A percentile compares a stretch with the other conserved stretches of the same genome.
phyloP scores from a whole-genome alignment of 2,888 invertebrate species.

The Melipona bicolor region DNA sequence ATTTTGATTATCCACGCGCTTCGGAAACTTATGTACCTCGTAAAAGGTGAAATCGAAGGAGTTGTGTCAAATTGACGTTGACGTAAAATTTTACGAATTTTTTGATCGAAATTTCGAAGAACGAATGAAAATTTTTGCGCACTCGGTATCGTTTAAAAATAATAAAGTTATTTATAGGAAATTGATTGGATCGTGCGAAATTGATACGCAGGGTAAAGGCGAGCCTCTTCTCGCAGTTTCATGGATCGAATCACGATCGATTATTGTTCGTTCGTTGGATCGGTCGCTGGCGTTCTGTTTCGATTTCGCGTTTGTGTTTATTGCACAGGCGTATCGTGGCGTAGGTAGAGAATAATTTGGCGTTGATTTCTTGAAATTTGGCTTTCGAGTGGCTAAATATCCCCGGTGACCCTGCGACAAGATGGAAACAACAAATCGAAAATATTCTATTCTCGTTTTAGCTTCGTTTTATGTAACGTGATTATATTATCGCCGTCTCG shows the following conservation, averaged over 20 bases:
- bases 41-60: too few relatives aligned
- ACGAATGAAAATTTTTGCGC: not conserved
- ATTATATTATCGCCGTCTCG: not conserved
- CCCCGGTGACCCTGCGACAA: not conserved
- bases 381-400: not conserved
- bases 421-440: not conserved
- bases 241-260: constrained; percentile 1
- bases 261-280: not conserved
- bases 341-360: not conserved
- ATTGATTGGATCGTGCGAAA: not conserved
- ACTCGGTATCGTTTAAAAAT: not conserved
- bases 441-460: constrained; percentile 25
- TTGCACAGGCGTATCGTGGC: not conserved
- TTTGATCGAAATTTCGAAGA: not conserved
- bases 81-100: not conserved
- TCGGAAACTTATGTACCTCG: too few relatives aligned
- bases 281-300: not conserved
- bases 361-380: constrained; percentile 3
- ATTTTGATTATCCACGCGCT: too few relatives aligned
- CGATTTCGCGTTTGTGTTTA: not conserved
- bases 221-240: not conserved
- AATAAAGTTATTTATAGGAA: not conserved
- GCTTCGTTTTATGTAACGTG: constrained; percentile 3
- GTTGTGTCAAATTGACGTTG: too few relatives aligned
- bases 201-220: not conserved